Base-by-base conservation (phyloP, 1,140 invertebrate genomes). In the Lepidurus apus region DNA sequence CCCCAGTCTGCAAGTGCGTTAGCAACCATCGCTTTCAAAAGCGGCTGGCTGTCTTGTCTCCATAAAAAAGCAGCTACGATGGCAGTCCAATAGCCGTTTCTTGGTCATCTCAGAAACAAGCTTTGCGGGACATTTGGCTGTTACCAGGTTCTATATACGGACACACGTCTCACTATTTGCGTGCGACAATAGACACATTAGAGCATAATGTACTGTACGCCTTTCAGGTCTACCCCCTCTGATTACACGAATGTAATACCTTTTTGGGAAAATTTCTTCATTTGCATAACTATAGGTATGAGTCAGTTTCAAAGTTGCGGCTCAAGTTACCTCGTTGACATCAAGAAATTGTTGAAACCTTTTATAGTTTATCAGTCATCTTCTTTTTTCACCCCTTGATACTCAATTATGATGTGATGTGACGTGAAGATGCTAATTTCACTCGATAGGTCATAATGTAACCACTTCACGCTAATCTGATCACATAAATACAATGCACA, bases 141-240 rank as follows among this genome's bases (percentile, higher is more conserved):
- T 65, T 65, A n/a, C 53, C 53, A 65, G 4, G 53, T 65, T 21
- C 53, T 21, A 65, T 65, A 65, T 65, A 65, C 21, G 53, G 53
- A 65, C 53, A 7, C 53, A 21, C 53, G 53, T 21, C 53, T 65
- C 53, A n/a, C 4, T 65, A 21, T 65, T 34, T 21, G 53, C 53
- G 53, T 65, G 53, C 53, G 53, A 21, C 53, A 65, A 65, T 65
- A 65, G 53, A 65, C 53, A 21, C 17, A 65, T 65, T 65, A n/a
- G 53, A 65, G 21, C 10, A 21, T n/a, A n/a, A n/a, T 65, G 21
- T 65, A 65, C 53, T 65, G 21, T 65, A 65, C 53, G 13, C 53
- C 53, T 65, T 65, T 21, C 53, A 65, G 21, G 21, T 65, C 17
- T 9, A 65, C 53, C n/a, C n/a, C n/a, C n/a, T n/a, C n/a, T n/a